These are phyloP conservation scores for Porites australiensis DNA, from an alignment of 64 coral and sea anemone species.

Conservation along the genomic window DNA sequence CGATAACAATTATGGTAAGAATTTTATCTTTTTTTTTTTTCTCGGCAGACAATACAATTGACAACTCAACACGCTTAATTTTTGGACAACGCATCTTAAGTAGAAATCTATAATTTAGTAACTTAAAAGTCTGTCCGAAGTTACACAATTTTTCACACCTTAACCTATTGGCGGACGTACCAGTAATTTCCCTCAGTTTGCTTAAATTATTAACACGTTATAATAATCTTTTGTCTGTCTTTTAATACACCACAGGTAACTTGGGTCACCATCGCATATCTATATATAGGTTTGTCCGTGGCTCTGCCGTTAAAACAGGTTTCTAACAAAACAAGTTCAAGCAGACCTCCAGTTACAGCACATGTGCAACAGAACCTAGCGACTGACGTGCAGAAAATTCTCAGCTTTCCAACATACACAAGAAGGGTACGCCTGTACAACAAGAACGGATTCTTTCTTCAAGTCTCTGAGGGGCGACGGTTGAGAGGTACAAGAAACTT, in stretches of 20 bases:
- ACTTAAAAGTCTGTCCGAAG: no score
- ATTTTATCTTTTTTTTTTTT: background rate
- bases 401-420: slow-evolving; percentile 4
- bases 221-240: slow-evolving; percentile 15
- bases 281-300: background rate
- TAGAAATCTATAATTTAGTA: background rate
- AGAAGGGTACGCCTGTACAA: slow-evolving; percentile 13
- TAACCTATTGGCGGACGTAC: no score
- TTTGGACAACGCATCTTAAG: background rate
- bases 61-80: background rate
- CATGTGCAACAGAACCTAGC: background rate
- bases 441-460: slow-evolving; percentile 41
- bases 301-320: background rate
- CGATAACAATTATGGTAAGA: background rate
- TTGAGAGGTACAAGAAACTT: background rate
- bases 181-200: slow-evolving; percentile 9
- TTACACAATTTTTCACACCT: no score
- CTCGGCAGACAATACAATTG: background rate
- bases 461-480: background rate
- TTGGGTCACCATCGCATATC: slow-evolving; percentile 2
- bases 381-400: background rate
- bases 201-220: slow-evolving; percentile 34
- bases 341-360: background rate
- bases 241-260: slow-evolving; percentile 17
- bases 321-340: background rate